Evolutionary conservation across 2,888 invertebrate genomes (phyloP).

Genomic region (Rhamphomyia laevipes): DNA sequence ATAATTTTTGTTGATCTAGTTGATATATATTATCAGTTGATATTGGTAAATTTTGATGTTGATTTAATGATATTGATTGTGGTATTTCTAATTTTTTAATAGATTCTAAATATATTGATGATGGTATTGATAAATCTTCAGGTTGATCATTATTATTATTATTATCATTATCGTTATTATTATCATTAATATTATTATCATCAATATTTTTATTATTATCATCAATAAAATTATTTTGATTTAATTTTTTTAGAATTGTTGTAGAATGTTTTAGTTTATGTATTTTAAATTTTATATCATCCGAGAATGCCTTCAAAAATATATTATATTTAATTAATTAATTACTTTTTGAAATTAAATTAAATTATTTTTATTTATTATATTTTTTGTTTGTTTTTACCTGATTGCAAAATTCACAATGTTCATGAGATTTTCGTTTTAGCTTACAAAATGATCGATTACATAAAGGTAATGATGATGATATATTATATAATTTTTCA

Average conservation of each 20-base stretch:
- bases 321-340: too few species aligned
- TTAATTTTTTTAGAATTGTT: too few species aligned
- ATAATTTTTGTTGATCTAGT: not conserved
- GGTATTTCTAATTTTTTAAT: not conserved
- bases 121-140: constrained; percentile 11
- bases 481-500: constrained; percentile 11
- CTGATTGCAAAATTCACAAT: constrained; percentile 70
- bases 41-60: not conserved
- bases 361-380: not conserved
- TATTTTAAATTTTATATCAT: too few species aligned
- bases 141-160: constrained; percentile 8
- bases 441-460: constrained; percentile 69
- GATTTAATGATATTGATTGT: too few species aligned
- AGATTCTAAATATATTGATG: not conserved
- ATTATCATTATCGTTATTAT: constrained; percentile 1
- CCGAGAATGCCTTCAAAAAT: too few species aligned
- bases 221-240: too few species aligned
- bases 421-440: constrained; percentile 65
- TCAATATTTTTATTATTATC: too few species aligned
- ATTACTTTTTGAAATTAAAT: too few species aligned
- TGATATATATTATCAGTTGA: not conserved
- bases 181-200: too few species aligned
- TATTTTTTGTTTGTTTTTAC: constrained; percentile 7
- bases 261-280: too few species aligned
- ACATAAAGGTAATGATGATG: constrained; percentile 37